Conservation (phyloP, 1,140 invertebrate genomes). For the Aphelenchoides besseyi region DNA sequence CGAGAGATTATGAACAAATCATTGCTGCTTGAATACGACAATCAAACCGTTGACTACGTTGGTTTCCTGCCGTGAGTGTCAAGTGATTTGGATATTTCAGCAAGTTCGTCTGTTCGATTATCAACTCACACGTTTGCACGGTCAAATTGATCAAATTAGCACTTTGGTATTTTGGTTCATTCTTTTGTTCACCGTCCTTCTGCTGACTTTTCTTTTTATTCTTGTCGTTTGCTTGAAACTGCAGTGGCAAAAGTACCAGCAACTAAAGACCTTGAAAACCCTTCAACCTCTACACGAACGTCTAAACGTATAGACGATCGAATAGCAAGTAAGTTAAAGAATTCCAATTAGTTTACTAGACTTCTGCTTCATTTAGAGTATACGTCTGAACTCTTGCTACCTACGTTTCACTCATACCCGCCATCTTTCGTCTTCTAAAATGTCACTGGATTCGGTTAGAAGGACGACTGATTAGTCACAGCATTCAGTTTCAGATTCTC, state of each 20-base stretch:
- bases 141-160: background rate
- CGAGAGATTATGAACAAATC: background rate
- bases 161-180: background rate
- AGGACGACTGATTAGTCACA: background rate
- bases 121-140: conserved; percentile 5
- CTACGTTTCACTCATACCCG: background rate
- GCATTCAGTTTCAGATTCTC: conserved; percentile 7
- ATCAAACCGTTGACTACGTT: conserved; percentile 1
- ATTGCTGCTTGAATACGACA: background rate
- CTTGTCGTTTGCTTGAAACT: background rate
- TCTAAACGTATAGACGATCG: background rate
- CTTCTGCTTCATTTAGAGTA: background rate
- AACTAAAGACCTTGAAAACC: background rate
- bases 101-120: conserved; percentile 15
- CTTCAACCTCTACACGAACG: background rate
- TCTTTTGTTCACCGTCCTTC: conserved; percentile 7
- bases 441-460: conserved; percentile 23
- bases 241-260: conserved; percentile 8
- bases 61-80: background rate
- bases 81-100: background rate
- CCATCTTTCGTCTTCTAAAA: background rate
- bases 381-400: background rate
- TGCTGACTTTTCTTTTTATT: conserved; percentile 3
- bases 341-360: background rate
- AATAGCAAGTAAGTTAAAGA: background rate